Base-by-base conservation (phyloP, 1,140 invertebrate species). In the Leptopilina clavipes region DNA sequence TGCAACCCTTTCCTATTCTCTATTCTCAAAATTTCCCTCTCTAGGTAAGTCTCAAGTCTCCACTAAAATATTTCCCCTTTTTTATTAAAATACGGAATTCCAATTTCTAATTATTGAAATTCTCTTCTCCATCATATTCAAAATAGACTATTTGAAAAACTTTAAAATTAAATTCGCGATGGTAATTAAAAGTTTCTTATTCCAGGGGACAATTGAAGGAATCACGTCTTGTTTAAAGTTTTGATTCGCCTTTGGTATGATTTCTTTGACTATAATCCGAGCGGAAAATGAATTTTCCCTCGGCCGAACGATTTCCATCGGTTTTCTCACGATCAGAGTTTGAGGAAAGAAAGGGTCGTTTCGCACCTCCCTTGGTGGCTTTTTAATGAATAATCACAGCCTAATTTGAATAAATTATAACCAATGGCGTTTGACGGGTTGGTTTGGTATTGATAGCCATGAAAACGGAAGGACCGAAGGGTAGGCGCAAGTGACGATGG, bases 331-430 rank as follows among this genome's bases (percentile, higher is more conserved):
- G 54, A 71, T 70, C 56, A 71, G 75, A 78, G 65, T 56, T 76
- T 76, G 77, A 1, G n/a, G 76, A 80, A 80, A 80, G 5, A 82
- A 80, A 75, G 73, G 59, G 25, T 76, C 37, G 37, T 43, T 76
- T 76, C 75, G 74, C 70, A 44, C 44, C 31, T 70, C 54, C 73
- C 77, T 72, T 81, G 78, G 76, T 79, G 82, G 83, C 82, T 84
- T 85, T 85, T 83, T 81, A 81, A 85, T 85, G 84, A 85, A 85
- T 85, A 85, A 84, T 85, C 84, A 77, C 44, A 70, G 72, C 78
- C 82, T 84, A 80, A 85, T 85, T 85, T 85, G 74, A 84, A 85
- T 85, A 85, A 84, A 85, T 84, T 83, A 83, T 82, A 85, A 84
- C 81, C 81, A 79, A 84, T 83, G 82, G 81, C 80, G 79, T 85